A percentile compares a stretch with the other conserved stretches of the same genome.
These are phyloP conservation scores for Drosophila dives DNA, from an alignment of 2,888 invertebrate genomes.

Conservation along the genomic window DNA sequence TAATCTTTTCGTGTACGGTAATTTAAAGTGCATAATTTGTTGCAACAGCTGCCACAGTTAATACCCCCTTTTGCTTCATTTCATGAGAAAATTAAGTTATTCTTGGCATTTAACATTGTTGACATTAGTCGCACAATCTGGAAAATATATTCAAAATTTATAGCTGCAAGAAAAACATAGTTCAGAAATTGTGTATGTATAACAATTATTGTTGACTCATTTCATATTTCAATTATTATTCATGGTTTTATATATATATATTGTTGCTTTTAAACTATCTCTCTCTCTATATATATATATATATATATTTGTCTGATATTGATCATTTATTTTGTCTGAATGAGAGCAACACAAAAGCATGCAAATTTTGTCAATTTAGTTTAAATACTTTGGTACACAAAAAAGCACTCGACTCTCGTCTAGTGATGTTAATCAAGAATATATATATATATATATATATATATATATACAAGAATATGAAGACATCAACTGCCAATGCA, in stretches of 20 bases:
- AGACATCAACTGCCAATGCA: not conserved
- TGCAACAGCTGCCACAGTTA: constrained; percentile 20
- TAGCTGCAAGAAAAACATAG: not conserved
- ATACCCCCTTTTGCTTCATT: constrained; percentile 2
- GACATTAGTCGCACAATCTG: not conserved
- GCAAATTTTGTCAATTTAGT: not conserved
- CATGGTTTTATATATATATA: not conserved
- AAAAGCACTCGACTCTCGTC: no score
- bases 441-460: no score
- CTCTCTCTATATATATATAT: no score
- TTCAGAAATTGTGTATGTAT: no score
- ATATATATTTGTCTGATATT: no score
- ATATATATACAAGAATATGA: no score
- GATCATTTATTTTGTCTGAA: no score
- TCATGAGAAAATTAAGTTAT: not conserved
- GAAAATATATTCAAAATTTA: not conserved
- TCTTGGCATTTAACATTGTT: not conserved
- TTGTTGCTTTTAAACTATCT: no score
- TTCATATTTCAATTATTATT: not conserved
- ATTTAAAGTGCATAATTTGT: constrained; percentile 40
- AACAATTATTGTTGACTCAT: not conserved
- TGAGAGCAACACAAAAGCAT: not conserved
- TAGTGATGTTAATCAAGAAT: no score
- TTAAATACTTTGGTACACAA: not conserved
- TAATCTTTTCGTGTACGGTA: constrained; percentile 41